Percentiles rank a stretch among this genome's conserved stretches.
phyloP scores from a whole-genome alignment of 2,113 vertebrate genomes.

The Sceloporus tristichus region DNA sequence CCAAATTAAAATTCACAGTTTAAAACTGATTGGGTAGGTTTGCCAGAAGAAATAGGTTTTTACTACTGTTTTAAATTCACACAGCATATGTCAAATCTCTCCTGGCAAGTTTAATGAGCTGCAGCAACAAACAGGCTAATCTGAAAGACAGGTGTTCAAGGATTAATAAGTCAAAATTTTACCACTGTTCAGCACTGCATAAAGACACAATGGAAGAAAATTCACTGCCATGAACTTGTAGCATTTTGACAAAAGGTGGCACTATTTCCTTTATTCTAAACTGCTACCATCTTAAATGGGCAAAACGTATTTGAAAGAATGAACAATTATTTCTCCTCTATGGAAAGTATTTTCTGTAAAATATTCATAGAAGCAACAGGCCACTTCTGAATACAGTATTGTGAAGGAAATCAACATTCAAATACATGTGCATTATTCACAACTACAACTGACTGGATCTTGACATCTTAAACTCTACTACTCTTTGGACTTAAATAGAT shows the following conservation, averaged over 20 bases:
- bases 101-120: fast-evolving
- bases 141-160: background rate
- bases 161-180: background rate
- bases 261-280: constrained; percentile 34
- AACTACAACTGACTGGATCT: background rate
- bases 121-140: fast-evolving
- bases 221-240: constrained; percentile 40
- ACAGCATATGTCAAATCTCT: too few relatives aligned
- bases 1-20: too few relatives aligned
- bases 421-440: background rate
- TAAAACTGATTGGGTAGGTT: too few relatives aligned
- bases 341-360: background rate
- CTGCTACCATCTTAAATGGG: background rate
- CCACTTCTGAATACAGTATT: background rate
- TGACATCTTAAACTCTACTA: background rate
- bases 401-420: background rate
- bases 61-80: too few relatives aligned
- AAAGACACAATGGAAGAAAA: background rate
- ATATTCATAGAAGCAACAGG: background rate
- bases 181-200: background rate
- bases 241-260: constrained; percentile 52
- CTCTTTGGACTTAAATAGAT: background rate
- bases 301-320: background rate
- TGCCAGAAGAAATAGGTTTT: too few relatives aligned
- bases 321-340: background rate